A percentile compares a stretch with the other conserved stretches of the same genome.
Evolutionary conservation across 2,113 vertebrate species (phyloP).

Genomic region (Notiomystis cincta): DNA sequence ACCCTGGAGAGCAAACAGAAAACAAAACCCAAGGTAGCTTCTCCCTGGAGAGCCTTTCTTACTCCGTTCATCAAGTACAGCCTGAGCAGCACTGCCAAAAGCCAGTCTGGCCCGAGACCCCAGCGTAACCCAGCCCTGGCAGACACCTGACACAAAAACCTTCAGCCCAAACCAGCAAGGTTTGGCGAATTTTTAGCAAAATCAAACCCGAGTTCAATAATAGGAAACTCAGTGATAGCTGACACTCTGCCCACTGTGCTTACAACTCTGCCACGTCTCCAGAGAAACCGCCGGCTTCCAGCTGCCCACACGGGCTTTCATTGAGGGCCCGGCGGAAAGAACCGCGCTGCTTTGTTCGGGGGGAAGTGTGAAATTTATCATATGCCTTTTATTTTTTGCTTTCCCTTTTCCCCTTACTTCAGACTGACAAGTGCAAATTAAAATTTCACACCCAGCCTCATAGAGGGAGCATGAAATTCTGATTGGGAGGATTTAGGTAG

Average conservation of each 20-base stretch:
- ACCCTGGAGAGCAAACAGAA: neutral
- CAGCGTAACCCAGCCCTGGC: neutral
- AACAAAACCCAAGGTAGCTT: neutral
- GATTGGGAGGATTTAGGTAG: constrained; percentile 28
- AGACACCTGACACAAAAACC: neutral
- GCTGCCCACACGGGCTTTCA: constrained; percentile 40
- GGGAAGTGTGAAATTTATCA: constrained; percentile 46
- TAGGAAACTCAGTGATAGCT: constrained; percentile 13
- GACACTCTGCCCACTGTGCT: constrained; percentile 38
- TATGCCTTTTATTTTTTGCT: constrained; percentile 29
- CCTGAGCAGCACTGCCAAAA: neutral
- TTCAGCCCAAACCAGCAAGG: neutral
- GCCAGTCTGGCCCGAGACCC: neutral
- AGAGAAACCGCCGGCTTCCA: constrained; percentile 13
- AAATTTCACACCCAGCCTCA: constrained; percentile 54
- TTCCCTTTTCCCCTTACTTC: constrained; percentile 30
- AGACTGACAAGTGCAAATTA: constrained; percentile 62
- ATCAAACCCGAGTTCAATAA: neutral
- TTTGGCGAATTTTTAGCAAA: neutral
- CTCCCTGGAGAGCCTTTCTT: neutral
- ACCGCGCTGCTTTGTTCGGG: neutral
- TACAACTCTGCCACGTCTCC: constrained; percentile 13
- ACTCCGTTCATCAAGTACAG: fast-evolving
- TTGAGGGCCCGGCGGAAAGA: constrained; percentile 22
- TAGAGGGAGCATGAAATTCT: constrained; percentile 4